These are phyloP conservation scores for Ornithoptera alexandrae DNA, from an alignment of 2,888 invertebrate species.

Conservation along the genomic window DNA sequence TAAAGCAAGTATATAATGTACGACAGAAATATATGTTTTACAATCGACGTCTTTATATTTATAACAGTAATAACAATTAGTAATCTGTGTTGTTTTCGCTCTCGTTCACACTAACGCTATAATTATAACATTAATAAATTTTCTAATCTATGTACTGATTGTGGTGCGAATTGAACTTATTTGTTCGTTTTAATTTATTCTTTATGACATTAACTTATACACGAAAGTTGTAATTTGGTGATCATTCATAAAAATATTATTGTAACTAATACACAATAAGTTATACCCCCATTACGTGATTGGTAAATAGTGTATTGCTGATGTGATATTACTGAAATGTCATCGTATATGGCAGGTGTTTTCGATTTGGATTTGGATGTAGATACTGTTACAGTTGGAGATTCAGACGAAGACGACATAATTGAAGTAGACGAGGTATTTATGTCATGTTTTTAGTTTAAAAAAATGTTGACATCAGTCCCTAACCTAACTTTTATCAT, in stretches of 20 bases:
- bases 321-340: slow-evolving; percentile 79
- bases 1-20: too few relatives aligned
- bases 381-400: slow-evolving; percentile 82
- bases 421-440: slow-evolving; percentile 93
- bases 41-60: too few relatives aligned
- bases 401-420: slow-evolving; percentile 93
- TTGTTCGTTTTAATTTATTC: slow-evolving; percentile 32
- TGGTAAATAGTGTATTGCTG: slow-evolving; percentile 55
- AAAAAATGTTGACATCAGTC: slow-evolving; percentile 30
- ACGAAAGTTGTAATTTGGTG: slow-evolving; percentile 6
- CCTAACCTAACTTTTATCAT: slow-evolving; percentile 37
- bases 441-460: slow-evolving; percentile 34
- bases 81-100: slow-evolving; percentile 18
- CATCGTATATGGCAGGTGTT: slow-evolving; percentile 89
- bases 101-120: slow-evolving; percentile 3
- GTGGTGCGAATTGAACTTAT: slow-evolving; percentile 38
- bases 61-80: neutral
- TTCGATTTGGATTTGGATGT: slow-evolving; percentile 94
- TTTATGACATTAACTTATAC: slow-evolving; percentile 19
- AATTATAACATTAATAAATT: slow-evolving; percentile 10
- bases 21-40: too few relatives aligned
- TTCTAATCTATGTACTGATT: slow-evolving; percentile 29
- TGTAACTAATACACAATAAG: slow-evolving; percentile 16
- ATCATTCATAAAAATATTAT: slow-evolving; percentile 12
- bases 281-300: slow-evolving; percentile 31